Evolutionary conservation across 2,113 vertebrate species (phyloP), one percentile per base, ranked within the genome.

Genomic region (Gobius niger): DNA sequence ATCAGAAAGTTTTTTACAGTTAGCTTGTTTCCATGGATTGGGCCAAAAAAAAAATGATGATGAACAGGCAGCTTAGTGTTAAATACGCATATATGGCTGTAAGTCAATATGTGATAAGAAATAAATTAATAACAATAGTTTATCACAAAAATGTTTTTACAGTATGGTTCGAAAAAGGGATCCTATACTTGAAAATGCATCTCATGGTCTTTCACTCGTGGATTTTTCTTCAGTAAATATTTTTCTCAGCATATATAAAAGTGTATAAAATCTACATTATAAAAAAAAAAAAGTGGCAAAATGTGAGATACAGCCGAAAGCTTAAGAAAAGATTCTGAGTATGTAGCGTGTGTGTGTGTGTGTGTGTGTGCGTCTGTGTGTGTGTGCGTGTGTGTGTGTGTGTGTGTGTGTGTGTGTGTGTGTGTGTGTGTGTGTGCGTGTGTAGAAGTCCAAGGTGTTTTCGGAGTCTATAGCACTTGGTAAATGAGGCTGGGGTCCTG

Each of bases 401-500:
- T n/a, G 59, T 1, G 19, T 40, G 14, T 12, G 47, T 15, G 15
- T 12, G 2, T 6, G 47, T 41, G n/a, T 44, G 15, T 2, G 14
- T 14, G 57, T 41, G 57, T 44, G 47, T 15, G 15, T 12, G 2
- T 6, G 47, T 41, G n/a, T 44, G 15, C 3, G 14, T 14, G 57
- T 41, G 57, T 44, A 15, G 10, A 60, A 60, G 57, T 60, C 57
- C 57, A 41, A 3, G 40, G 24, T 4, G 24, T 24, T 54, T 11
- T 42, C n/a, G 14, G 50, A 19, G 15, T 85, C 94, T 93, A 98
- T 90, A 98, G 93, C 83, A 95, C 95, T 88, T 98, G 96, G 82
- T 98, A 98, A 82, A 96, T 93, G 0, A 94, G 93, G 81, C 91
- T 94, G 76, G 91, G 91, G 88, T 96, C 95, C 51, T 90, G 91